These are phyloP conservation scores for Eulithis testata DNA, from an alignment of 2,888 invertebrate genomes.

Conservation along the genomic window DNA sequence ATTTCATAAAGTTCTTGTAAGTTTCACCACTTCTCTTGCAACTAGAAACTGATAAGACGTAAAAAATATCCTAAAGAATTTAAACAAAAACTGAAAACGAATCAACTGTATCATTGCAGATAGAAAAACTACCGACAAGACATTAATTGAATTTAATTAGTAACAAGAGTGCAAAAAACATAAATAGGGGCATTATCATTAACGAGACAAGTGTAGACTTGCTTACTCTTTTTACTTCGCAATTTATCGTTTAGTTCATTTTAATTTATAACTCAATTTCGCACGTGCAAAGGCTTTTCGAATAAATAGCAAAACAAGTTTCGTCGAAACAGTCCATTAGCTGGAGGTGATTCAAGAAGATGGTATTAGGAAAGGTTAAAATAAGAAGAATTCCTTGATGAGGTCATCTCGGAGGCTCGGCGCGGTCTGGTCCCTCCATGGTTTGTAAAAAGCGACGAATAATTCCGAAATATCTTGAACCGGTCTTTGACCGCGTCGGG, in stretches of 20 bases:
- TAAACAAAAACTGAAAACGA: constrained; percentile 21
- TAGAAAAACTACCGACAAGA: constrained; percentile 28
- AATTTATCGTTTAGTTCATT: constrained; percentile 11
- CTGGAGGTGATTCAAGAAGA: constrained; percentile 43
- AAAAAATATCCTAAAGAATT: constrained; percentile 22
- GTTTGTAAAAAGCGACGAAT: constrained; percentile 61
- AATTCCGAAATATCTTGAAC: constrained; percentile 76
- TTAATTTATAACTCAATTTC: constrained; percentile 12
- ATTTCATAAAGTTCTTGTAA: too few relatives aligned
- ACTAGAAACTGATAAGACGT: constrained; percentile 5
- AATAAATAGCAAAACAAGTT: constrained; percentile 8
- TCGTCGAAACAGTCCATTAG: constrained; percentile 16
- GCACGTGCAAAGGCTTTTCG: neutral
- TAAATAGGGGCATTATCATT: constrained; percentile 3
- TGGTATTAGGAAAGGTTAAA: constrained; percentile 45
- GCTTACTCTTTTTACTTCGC: constrained; percentile 2
- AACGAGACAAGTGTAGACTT: constrained; percentile 5
- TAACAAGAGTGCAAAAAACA: constrained; percentile 42
- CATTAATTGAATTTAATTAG: constrained; percentile 53
- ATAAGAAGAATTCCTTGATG: constrained; percentile 63
- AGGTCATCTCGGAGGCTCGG: constrained; percentile 66
- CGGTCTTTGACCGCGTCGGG: constrained; percentile 78
- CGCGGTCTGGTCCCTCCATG: constrained; percentile 51
- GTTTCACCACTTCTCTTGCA: too few relatives aligned
- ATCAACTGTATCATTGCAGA: constrained; percentile 30